phyloP scores from a whole-genome alignment of 2,113 vertebrate species.

The Chiloscyllium plagiosum region DNA sequence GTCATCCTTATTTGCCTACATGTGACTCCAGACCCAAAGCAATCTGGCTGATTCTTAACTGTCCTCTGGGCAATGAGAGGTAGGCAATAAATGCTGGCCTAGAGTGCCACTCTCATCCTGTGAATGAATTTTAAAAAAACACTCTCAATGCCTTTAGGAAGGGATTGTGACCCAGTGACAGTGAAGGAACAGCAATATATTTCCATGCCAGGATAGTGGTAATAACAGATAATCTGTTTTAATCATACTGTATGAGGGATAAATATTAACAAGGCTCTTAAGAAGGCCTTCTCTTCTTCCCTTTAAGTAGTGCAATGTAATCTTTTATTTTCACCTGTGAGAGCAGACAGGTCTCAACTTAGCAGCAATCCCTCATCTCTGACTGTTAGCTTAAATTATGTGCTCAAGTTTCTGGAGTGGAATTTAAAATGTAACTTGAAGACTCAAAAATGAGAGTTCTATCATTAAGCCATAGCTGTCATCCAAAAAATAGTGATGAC shows the following conservation, averaged over 20 bases:
- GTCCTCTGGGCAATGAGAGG: too few species aligned
- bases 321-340: neutral
- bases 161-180: too few species aligned
- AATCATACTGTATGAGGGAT: neutral
- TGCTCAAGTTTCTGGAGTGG: neutral
- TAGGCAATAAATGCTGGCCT: too few species aligned
- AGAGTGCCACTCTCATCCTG: too few species aligned
- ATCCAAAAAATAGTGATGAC: neutral
- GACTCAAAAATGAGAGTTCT: neutral
- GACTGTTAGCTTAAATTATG: neutral
- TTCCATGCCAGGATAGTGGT: neutral
- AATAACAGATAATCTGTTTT: neutral
- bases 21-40: too few species aligned
- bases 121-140: too few species aligned
- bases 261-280: neutral
- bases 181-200: too few species aligned
- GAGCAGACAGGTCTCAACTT: neutral
- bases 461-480: neutral
- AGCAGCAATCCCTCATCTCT: neutral
- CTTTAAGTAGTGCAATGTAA: neutral
- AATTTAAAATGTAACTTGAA: neutral
- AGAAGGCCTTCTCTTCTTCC: neutral
- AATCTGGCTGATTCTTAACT: too few species aligned
- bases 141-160: too few species aligned
- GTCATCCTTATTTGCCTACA: too few species aligned